These are phyloP conservation scores for Chloromyia formosa DNA, from an alignment of 2,888 invertebrate species.

Conservation along the genomic window DNA sequence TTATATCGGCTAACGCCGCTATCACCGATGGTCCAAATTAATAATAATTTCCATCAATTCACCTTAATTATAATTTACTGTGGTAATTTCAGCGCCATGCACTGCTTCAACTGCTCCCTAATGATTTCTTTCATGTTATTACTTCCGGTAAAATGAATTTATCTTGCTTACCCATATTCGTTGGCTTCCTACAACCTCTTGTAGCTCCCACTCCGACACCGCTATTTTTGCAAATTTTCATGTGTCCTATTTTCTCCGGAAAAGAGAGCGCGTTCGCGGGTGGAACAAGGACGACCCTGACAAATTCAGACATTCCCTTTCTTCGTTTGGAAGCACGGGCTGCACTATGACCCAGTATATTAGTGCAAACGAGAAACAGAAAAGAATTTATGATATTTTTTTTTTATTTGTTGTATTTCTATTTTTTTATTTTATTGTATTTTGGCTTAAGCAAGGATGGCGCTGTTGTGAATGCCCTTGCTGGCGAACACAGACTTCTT, in stretches of 20 bases:
- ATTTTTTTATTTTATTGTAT: slow-evolving; percentile 5
- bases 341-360: slow-evolving; percentile 23
- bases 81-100: slow-evolving; percentile 37
- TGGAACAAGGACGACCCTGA: not conserved
- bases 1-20: slow-evolving; percentile 4
- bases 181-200: not conserved
- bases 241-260: not conserved
- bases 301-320: not conserved
- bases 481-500: not conserved
- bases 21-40: slow-evolving; percentile 45
- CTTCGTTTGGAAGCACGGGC: not conserved
- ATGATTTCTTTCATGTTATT: slow-evolving; percentile 48
- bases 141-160: slow-evolving; percentile 48
- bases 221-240: not conserved
- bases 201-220: not conserved
- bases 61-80: slow-evolving; percentile 48
- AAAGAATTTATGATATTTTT: slow-evolving; percentile 16
- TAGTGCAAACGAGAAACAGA: slow-evolving; percentile 20
- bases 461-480: not conserved
- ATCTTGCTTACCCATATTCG: slow-evolving; percentile 41
- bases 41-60: slow-evolving; percentile 48
- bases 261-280: not conserved
- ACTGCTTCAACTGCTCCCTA: slow-evolving; percentile 24
- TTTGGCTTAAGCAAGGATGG: not conserved
- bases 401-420: not conserved